These are phyloP conservation scores for Dryadula phaetusa DNA, from an alignment of 2,888 invertebrate genomes.

Conservation along the genomic window DNA sequence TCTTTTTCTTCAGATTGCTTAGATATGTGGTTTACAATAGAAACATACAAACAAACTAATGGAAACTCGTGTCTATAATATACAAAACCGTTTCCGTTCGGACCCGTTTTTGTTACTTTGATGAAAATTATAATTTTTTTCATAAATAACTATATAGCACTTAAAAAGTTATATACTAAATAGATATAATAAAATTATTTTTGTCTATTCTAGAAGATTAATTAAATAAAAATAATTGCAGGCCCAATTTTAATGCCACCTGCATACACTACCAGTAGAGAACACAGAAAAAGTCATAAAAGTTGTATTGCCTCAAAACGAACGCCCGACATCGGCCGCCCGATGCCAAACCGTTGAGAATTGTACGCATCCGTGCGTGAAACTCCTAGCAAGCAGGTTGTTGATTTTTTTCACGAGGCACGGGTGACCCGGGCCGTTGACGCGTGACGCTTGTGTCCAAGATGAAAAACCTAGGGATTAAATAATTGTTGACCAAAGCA, in stretches of 20 bases:
- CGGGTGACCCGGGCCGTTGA: slow-evolving; percentile 43
- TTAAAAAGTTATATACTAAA: no score
- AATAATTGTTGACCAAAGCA: slow-evolving; percentile 44
- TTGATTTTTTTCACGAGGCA: slow-evolving; percentile 39
- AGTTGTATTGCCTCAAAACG: slow-evolving; percentile 44
- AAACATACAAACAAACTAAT: no score
- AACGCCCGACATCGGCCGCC: slow-evolving; percentile 45
- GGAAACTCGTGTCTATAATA: no score
- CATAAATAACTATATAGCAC: no score
- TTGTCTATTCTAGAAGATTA: no score
- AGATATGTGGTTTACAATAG: no score
- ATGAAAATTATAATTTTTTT: no score
- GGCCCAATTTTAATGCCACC: slow-evolving; percentile 32
- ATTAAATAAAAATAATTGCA: background rate
- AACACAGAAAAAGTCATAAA: slow-evolving; percentile 47
- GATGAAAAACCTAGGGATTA: slow-evolving; percentile 39
- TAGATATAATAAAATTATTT: no score
- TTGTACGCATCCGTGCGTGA: slow-evolving; percentile 60
- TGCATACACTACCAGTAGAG: slow-evolving; percentile 37
- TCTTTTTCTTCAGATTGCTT: no score
- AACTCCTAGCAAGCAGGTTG: slow-evolving; percentile 45
- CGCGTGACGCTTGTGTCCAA: slow-evolving; percentile 31
- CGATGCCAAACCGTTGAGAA: slow-evolving; percentile 63
- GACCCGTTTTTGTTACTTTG: no score
- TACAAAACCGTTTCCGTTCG: no score